Conservation (phyloP, 1,140 invertebrate species). For the Grapholita molesta region DNA sequence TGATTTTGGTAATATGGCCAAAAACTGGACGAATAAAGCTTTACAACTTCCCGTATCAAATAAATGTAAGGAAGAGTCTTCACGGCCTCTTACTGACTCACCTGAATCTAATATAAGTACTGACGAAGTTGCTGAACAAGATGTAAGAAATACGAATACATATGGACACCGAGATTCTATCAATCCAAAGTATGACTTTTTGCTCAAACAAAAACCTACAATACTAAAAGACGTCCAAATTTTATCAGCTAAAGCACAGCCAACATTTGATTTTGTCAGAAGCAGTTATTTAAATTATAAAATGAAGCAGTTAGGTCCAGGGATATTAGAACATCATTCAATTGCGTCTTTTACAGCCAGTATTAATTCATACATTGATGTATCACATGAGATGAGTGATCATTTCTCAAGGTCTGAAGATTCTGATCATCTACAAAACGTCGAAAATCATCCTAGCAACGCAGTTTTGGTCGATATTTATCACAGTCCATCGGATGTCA, state of each 20-base stretch:
- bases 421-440: background rate
- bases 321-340: conserved; percentile 51
- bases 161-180: background rate
- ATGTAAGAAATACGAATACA: background rate
- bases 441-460: background rate
- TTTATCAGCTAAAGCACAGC: conserved; percentile 42
- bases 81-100: background rate
- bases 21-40: conserved; percentile 14
- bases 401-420: background rate
- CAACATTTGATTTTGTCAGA: conserved; percentile 40
- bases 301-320: conserved; percentile 42
- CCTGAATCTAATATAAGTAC: background rate
- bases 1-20: conserved; percentile 35
- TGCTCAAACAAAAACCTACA: conserved; percentile 24
- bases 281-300: conserved; percentile 53
- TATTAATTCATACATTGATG: background rate
- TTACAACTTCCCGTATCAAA: conserved; percentile 16
- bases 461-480: conserved; percentile 35
- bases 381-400: background rate
- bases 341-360: conserved; percentile 25
- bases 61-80: background rate
- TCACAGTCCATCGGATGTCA: conserved; percentile 29
- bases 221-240: conserved; percentile 50
- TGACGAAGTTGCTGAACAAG: background rate
- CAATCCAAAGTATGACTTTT: background rate